Percentiles rank a stretch among this genome's conserved stretches.
These are phyloP conservation scores for Pseudochirops corinnae DNA, from an alignment of 2,797 vertebrate genomes.

Conservation along the genomic window DNA sequence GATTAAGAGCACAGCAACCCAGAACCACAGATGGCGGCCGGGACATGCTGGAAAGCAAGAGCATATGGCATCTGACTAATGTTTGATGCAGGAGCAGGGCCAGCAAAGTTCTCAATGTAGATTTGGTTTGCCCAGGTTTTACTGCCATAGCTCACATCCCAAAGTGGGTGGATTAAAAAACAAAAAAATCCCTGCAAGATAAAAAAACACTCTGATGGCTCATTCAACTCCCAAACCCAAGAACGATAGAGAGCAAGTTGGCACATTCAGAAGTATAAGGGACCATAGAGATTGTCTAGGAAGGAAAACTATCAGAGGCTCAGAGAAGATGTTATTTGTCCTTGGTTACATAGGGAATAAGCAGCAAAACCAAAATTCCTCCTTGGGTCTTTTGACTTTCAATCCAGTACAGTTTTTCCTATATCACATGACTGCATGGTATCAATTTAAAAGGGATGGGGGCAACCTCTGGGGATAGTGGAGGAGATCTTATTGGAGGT, in stretches of 20 bases:
- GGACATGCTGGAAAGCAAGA: slow-evolving; percentile 50
- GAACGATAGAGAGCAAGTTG: background rate
- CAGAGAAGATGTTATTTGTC: background rate
- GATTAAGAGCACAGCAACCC: slow-evolving; percentile 29
- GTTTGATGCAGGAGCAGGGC: slow-evolving; percentile 31
- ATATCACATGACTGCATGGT: background rate
- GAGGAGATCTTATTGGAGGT: background rate
- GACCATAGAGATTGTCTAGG: background rate
- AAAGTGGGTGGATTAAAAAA: background rate
- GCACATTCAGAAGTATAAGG: background rate
- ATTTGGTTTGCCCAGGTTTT: background rate
- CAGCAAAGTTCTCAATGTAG: slow-evolving; percentile 56
- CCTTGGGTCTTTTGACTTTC: background rate
- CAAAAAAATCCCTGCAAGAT: background rate
- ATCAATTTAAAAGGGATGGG: background rate
- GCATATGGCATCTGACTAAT: slow-evolving; percentile 59
- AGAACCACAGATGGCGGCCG: slow-evolving; percentile 71
- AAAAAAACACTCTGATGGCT: background rate
- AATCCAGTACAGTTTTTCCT: background rate
- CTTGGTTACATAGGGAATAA: background rate
- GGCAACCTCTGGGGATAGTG: background rate
- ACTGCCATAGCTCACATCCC: background rate
- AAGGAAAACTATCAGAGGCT: background rate
- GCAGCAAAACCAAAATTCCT: background rate
- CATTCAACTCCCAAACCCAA: background rate